A percentile compares a stretch with the other conserved stretches of the same genome.
Conservation (phyloP, 2,113 vertebrate species). For the Pachycephala philippinensis region DNA sequence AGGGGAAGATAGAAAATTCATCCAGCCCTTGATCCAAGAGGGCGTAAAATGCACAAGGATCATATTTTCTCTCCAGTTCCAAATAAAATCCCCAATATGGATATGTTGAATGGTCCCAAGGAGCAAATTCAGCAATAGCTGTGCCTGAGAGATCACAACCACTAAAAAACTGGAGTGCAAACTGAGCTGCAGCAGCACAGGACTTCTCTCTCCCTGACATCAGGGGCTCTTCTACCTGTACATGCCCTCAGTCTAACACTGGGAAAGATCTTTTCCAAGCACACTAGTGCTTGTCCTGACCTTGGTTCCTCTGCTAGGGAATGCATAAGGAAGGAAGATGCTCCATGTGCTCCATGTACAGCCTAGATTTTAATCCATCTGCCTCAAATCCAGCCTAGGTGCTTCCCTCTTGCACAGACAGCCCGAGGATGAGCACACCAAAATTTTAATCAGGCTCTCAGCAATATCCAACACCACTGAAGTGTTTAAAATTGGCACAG, state of each 20-base stretch:
- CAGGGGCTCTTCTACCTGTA: not conserved
- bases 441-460: not conserved
- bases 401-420: not conserved
- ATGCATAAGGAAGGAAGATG: not conserved
- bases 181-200: not conserved
- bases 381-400: not conserved
- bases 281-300: not conserved
- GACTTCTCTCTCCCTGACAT: not conserved
- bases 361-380: not conserved
- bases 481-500: not conserved
- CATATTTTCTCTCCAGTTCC: not conserved
- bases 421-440: not conserved
- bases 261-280: not conserved
- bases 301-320: not conserved
- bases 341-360: accelerated
- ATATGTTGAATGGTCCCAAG: not conserved
- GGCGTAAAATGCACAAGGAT: not conserved
- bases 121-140: not conserved
- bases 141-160: not conserved
- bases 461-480: not conserved
- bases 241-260: not conserved
- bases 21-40: not conserved
- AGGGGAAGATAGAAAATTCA: not conserved
- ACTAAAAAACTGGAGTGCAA: not conserved
- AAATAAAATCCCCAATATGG: not conserved